Base-by-base conservation (phyloP, 2,888 invertebrate species). In the Ischnura elegans region DNA sequence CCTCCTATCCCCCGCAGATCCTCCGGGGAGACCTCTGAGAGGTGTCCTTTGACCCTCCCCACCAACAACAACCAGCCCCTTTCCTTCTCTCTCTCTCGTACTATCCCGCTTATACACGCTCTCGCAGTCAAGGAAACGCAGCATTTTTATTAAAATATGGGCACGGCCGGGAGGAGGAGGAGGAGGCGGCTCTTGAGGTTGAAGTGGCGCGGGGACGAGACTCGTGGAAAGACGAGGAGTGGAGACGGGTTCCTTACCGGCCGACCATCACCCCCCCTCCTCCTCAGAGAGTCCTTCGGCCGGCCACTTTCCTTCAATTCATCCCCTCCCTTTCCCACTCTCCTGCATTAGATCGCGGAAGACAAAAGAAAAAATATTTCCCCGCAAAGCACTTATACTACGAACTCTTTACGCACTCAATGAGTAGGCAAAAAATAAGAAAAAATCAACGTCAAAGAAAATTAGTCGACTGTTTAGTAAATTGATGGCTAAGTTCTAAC, bases 101-200 rank as follows among this genome's bases (percentile, higher is more conserved):
- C 76, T 36, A 76, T 76, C 76, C 76, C 76, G 36, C 76, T 76
- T 36, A 76, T 36, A 76, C 76, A 76, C 76, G 76, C 76, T 76
- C 76, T 29, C 76, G 76, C 76, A 76, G 76, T 76, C 29, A 76
- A 76, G 76, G 76, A 76, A 76, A 76, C 76, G 76, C 76, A 43
- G 55, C 87, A 42, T 87, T 42, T 87, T 87, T 87, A 87, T 87
- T 51, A 87, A 87, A 36, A 87, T 47, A 51, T 51, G 55, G 87
- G 51, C 55, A 55, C 87, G 46, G 43, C 76, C 36, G 76, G 45
- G 86, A 42, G 25, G 45, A 86, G 46, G 36, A n/a, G 36, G 16
- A 61, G 21, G 61, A 25, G 61, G 16, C 21, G 61, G 5, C 25
- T 61, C 25, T 19, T n/a, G n/a, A 61, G 61, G 25, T 19, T 25